Evolutionary conservation across 2,797 vertebrate genomes (phyloP).

Genomic region (Thripadectes ignobilis): DNA sequence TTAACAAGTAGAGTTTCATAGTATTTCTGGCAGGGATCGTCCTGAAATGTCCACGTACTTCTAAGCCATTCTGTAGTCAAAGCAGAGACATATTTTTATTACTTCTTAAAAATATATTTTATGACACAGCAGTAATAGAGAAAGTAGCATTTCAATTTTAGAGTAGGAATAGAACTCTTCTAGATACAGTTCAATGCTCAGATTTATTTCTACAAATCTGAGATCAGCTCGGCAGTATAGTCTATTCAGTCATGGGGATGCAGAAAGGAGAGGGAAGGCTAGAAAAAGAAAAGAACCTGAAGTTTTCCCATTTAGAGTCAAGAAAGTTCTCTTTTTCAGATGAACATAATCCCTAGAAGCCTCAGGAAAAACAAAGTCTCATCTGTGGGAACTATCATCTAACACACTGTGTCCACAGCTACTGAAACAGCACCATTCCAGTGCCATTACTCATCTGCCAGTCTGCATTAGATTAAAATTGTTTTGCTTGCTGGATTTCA

Average conservation of each 20-base stretch:
- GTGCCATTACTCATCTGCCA: not conserved
- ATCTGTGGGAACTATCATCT: not conserved
- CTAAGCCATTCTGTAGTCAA: slow-evolving; percentile 73
- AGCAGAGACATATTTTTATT: slow-evolving; percentile 16
- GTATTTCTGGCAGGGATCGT: slow-evolving; percentile 81
- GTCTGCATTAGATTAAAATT: not conserved
- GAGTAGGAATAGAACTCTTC: not conserved
- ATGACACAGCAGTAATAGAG: not conserved
- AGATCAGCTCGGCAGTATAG: not conserved
- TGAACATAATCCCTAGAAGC: not conserved
- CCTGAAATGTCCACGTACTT: slow-evolving; percentile 69
- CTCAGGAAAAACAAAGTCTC: not conserved
- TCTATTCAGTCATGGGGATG: not conserved
- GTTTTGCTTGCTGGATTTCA: not conserved
- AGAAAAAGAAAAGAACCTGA: not conserved
- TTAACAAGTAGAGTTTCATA: slow-evolving; percentile 78
- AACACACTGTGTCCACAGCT: not conserved
- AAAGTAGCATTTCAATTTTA: not conserved
- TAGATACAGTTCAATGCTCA: not conserved
- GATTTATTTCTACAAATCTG: not conserved
- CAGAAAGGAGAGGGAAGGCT: not conserved
- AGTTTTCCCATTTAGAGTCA: not conserved
- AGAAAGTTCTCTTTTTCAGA: not conserved
- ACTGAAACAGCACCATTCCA: not conserved
- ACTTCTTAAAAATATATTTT: not conserved